These are phyloP conservation scores for Puntigrus tetrazona DNA, from an alignment of 2,113 vertebrate species.

Conservation along the genomic window DNA sequence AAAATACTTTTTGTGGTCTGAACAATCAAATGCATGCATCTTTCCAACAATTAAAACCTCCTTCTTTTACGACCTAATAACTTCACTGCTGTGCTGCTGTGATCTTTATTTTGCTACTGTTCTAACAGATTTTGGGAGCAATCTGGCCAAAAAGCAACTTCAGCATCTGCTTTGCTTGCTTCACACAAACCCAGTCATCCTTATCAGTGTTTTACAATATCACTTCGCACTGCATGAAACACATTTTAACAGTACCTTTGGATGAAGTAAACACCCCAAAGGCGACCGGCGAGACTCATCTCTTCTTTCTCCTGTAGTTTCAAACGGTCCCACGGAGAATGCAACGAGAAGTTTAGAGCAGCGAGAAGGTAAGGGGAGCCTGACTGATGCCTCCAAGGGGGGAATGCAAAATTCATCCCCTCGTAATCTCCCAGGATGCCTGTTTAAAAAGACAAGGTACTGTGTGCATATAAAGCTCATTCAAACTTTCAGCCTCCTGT, in stretches of 20 bases:
- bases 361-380: background rate
- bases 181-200: background rate
- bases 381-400: background rate
- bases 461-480: constrained; percentile 46
- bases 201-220: constrained; percentile 28
- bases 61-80: background rate
- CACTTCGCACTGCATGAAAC: background rate
- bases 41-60: background rate
- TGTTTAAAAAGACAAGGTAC: constrained; percentile 33
- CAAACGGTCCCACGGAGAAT: constrained; percentile 2
- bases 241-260: background rate
- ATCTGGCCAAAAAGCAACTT: constrained; percentile 9
- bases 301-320: background rate
- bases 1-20: background rate
- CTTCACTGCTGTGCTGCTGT: background rate
- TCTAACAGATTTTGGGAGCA: background rate
- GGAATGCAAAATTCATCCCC: background rate
- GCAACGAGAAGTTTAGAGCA: constrained; percentile 1
- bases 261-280: constrained; percentile 23
- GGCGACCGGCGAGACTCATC: background rate
- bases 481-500: constrained; percentile 45
- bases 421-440: constrained; percentile 1
- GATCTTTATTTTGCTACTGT: background rate
- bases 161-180: constrained; percentile 19
- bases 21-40: background rate